Conservation (phyloP, 2,113 vertebrate genomes). For the Gracilinanus agilis region DNA sequence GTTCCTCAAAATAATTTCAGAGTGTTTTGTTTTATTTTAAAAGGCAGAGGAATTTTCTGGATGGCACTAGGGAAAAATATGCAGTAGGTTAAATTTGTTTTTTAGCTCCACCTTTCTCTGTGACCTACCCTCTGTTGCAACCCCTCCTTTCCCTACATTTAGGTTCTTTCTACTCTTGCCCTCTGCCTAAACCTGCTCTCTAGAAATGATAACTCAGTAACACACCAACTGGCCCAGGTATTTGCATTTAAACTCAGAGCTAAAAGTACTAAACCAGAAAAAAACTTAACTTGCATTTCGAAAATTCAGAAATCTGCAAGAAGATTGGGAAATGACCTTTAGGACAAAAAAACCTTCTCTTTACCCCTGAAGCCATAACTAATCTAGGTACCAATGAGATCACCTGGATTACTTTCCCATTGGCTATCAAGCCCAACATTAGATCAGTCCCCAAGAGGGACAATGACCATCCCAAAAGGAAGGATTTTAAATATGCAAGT, state of each 20-base stretch:
- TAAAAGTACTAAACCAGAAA: conserved; percentile 38
- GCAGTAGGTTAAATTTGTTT: not conserved
- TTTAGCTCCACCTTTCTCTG: not conserved
- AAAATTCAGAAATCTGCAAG: not conserved
- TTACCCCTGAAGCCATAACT: not conserved
- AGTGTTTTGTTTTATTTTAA: not conserved
- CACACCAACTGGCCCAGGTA: not conserved
- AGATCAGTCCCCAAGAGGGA: not conserved
- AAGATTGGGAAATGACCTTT: not conserved
- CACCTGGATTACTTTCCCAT: not conserved
- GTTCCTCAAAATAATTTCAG: not conserved
- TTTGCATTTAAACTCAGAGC: not conserved
- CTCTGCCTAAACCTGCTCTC: conserved; percentile 28
- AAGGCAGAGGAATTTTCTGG: not conserved
- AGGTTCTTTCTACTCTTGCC: not conserved
- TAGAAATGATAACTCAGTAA: not conserved
- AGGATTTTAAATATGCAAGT: not conserved
- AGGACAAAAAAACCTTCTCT: not conserved
- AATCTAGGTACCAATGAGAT: not conserved
- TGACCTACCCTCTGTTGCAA: too few relatives aligned
- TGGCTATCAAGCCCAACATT: not conserved
- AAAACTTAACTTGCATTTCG: not conserved
- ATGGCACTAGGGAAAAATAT: not conserved
- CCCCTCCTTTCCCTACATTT: not conserved
- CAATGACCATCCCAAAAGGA: not conserved